These are phyloP conservation scores for Apistogramma diplotaenia DNA, from an alignment of 2,113 vertebrate species.

Conservation along the genomic window DNA sequence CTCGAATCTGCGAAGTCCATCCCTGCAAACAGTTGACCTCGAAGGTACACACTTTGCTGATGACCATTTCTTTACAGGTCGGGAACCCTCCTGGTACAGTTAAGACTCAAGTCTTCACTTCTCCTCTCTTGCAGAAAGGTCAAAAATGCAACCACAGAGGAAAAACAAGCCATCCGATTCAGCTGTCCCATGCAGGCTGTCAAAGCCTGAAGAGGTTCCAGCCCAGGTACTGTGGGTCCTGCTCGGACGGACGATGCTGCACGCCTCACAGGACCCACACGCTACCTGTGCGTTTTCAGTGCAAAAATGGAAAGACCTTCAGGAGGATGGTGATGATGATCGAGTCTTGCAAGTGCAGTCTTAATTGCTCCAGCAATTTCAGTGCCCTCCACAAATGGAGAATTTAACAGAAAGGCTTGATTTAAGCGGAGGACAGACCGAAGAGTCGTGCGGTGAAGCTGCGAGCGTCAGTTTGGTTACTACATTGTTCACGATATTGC, in stretches of 20 bases:
- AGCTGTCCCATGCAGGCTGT: conserved; percentile 83
- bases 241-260: conserved; percentile 87
- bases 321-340: conserved; percentile 91
- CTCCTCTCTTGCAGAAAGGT: conserved; percentile 78
- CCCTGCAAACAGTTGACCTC: conserved; percentile 80
- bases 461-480: neutral
- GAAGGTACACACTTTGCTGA: conserved; percentile 80
- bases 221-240: conserved; percentile 87
- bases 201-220: conserved; percentile 87
- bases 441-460: neutral
- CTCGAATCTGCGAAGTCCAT: conserved; percentile 87
- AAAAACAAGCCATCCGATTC: conserved; percentile 76
- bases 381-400: conserved; percentile 83
- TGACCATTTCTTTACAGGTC: neutral
- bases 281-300: conserved; percentile 83
- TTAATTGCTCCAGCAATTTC: conserved; percentile 79
- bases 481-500: conserved; percentile 59
- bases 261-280: conserved; percentile 86
- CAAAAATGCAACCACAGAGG: conserved; percentile 86
- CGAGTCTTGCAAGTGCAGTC: conserved; percentile 87
- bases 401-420: neutral
- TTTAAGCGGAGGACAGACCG: neutral
- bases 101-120: neutral
- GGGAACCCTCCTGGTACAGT: neutral
- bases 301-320: conserved; percentile 83